phyloP scores from a whole-genome alignment of 64 coral and sea anemone genomes.

The Pocillopora verrucosa region DNA sequence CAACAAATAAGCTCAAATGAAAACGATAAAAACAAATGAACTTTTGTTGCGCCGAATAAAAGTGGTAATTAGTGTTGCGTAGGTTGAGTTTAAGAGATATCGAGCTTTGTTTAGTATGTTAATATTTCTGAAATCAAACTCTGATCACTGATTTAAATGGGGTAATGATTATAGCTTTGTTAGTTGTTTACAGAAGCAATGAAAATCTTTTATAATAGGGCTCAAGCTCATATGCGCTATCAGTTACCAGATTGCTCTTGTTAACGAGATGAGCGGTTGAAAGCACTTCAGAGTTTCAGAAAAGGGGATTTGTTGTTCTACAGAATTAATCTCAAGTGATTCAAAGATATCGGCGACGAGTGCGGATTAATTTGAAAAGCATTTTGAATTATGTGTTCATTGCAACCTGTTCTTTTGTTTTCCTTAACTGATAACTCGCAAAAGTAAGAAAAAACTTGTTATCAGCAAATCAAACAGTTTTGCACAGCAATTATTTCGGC shows the following conservation, averaged over 20 bases:
- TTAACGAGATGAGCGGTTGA: neutral
- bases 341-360: slow-evolving; percentile 4
- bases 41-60: neutral
- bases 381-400: slow-evolving; percentile 27
- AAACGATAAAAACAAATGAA: slow-evolving; percentile 16
- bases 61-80: neutral
- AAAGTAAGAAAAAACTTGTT: neutral
- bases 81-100: neutral
- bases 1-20: slow-evolving; percentile 15
- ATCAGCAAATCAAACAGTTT: neutral
- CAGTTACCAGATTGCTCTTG: slow-evolving; percentile 12
- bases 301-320: slow-evolving; percentile 4
- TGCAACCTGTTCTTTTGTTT: slow-evolving; percentile 2
- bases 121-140: slow-evolving; percentile 1
- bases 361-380: neutral
- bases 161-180: neutral
- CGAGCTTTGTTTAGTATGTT: slow-evolving; percentile 1
- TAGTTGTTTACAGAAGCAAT: slow-evolving; percentile 8
- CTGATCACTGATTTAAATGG: neutral
- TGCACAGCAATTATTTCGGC: too few relatives aligned
- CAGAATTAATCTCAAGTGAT: neutral
- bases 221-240: neutral
- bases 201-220: slow-evolving; percentile 14
- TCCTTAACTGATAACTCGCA: neutral
- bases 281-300: neutral